Base-by-base conservation (phyloP, 2,113 vertebrate species). In the Macaca mulatta region DNA sequence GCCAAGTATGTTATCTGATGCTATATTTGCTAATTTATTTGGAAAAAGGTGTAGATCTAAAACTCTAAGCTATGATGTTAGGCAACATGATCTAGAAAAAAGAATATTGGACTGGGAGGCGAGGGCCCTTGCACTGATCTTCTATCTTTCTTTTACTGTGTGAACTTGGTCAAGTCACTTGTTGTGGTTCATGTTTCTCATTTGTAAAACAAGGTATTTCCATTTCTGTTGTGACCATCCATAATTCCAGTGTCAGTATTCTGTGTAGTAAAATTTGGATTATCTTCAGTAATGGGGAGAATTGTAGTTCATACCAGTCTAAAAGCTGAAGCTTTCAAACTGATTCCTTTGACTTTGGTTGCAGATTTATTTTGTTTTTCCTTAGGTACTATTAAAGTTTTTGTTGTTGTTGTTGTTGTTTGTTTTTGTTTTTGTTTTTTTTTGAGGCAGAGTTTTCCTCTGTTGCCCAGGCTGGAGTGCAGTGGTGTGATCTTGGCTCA, bases 11-110 rank as follows among this genome's bases (percentile, higher is more conserved):
- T 94, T 96, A 96, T 78, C 64, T 96, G 59, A 67, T 92, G 90
- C 43, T 89, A 40, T 87, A 97, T 98, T 96, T 98, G 83, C 77
- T 95, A 88, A 93, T 93, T 95, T 85, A 72, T 79, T 95, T 97
- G 80, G 74, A 84, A 94, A 83, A 92, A 75, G 67, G 86, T 77
- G 72, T 94, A 95, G 74, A 92, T 94, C 95, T 95, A 88, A 97
- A 94, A 93, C 38, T 74, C 27, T 55, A 86, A 97, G 67, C 72
- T 86, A 72, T 70, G n/a, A 90, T 83, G 50, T 75, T 35, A 85
- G 17, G 13, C 25, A 20, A 0, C 77, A 6, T 40, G 61, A 96
- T 94, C 61, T 77, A 59, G 82, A 80, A 43, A 64, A 92, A 75
- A 40, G 13, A 74, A 16, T 48, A 55, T 64, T 79, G 64, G 72